phyloP scores from a whole-genome alignment of 2,797 vertebrate species.

The Valencia hispanica region DNA sequence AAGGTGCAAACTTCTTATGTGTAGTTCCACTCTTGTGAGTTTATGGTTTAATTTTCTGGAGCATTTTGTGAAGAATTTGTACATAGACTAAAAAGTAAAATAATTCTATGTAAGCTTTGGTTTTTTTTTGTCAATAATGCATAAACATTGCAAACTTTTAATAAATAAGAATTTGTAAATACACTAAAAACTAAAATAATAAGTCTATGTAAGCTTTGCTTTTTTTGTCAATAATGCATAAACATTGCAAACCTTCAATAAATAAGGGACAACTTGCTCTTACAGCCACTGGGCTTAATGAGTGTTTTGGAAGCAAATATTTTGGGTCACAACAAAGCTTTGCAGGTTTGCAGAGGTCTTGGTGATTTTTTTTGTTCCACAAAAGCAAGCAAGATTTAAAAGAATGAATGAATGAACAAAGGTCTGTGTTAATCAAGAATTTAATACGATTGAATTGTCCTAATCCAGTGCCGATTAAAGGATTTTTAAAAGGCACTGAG shows the following conservation, averaged over 20 bases:
- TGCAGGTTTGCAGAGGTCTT: conserved; percentile 49
- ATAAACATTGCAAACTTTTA: neutral
- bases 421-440: conserved; percentile 57
- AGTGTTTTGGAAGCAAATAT: conserved; percentile 54
- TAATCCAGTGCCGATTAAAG: conserved; percentile 55
- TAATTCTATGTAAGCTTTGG: neutral
- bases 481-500: conserved; percentile 36
- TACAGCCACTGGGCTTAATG: neutral
- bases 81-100: neutral
- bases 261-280: conserved; percentile 47
- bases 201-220: neutral
- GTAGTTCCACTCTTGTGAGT: neutral
- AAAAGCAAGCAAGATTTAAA: conserved; percentile 42
- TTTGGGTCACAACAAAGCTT: conserved; percentile 66
- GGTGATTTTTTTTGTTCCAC: conserved; percentile 14
- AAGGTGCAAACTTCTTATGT: neutral
- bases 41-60: neutral
- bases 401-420: conserved; percentile 69
- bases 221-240: neutral
- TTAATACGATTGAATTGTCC: conserved; percentile 41
- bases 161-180: too few relatives aligned
- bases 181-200: neutral
- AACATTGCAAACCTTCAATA: conserved; percentile 7
- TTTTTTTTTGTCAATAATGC: neutral
- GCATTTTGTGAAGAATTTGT: neutral